A percentile compares a stretch with the other conserved stretches of the same genome.
These are phyloP conservation scores for Caenorhabditis zanzibari DNA, from an alignment of 2,888 invertebrate genomes.

Conservation along the genomic window DNA sequence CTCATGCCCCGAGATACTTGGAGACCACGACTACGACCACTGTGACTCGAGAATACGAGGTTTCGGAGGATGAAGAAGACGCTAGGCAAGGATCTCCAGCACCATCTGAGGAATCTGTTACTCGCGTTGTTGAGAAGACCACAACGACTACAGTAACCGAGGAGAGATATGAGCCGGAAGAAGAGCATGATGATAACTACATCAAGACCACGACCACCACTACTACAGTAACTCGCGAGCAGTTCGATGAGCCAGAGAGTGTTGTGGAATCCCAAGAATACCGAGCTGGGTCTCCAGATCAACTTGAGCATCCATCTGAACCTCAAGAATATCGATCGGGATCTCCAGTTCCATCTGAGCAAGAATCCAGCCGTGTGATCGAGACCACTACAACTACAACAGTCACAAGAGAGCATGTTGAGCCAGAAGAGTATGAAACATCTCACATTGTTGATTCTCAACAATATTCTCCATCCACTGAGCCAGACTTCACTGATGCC, in stretches of 20 bases:
- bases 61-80: constrained; percentile 46
- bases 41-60: constrained; percentile 51
- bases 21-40: constrained; percentile 58
- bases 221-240: constrained; percentile 48
- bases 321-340: background rate
- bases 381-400: constrained; percentile 51
- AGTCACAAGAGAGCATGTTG: constrained; percentile 36
- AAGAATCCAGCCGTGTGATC: constrained; percentile 6
- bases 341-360: constrained; percentile 35
- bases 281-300: background rate
- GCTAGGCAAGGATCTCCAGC: constrained; percentile 12
- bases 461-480: constrained; percentile 8
- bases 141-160: constrained; percentile 57
- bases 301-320: too few species aligned
- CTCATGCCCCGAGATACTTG: constrained; percentile 42
- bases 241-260: constrained; percentile 20
- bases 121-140: constrained; percentile 27
- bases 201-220: constrained; percentile 43
- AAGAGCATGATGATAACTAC: background rate
- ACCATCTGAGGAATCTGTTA: constrained; percentile 19
- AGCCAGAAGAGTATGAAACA: constrained; percentile 37
- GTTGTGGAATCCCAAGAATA: constrained; percentile 11
- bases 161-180: constrained; percentile 47
- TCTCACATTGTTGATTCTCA: constrained; percentile 2
- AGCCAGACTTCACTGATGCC: too few species aligned